A percentile compares a stretch with the other conserved stretches of the same genome.
Conservation (phyloP, 2,797 vertebrate genomes). For the Chelonia mydas region DNA sequence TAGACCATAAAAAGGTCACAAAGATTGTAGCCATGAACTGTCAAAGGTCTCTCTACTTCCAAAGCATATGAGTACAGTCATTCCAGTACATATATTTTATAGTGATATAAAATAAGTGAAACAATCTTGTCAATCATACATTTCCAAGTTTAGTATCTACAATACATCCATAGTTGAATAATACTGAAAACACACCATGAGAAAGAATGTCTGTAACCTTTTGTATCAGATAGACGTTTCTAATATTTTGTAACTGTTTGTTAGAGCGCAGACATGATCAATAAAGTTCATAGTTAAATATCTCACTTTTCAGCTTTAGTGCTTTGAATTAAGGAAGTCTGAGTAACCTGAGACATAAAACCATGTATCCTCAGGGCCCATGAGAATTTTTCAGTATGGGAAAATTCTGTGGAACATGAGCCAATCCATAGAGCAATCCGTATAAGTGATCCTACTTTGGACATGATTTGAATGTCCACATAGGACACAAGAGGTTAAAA, state of each 20-base stretch:
- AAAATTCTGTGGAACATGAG: background rate
- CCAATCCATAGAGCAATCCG: background rate
- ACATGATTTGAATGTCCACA: background rate
- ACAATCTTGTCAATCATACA: background rate
- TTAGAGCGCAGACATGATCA: background rate
- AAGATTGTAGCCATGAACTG: background rate
- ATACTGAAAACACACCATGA: background rate
- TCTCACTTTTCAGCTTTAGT: background rate
- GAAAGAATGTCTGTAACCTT: background rate
- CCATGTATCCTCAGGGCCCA: rapidly evolving
- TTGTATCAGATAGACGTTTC: background rate
- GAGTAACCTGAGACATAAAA: background rate
- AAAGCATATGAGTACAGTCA: background rate
- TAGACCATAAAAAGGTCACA: background rate
- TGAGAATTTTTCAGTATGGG: rapidly evolving
- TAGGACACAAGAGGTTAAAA: background rate
- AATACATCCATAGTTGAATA: background rate
- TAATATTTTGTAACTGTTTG: background rate
- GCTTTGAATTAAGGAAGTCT: background rate
- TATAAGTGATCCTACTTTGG: background rate
- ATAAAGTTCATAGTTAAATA: background rate
- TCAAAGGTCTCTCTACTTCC: background rate
- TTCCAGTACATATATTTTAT: background rate
- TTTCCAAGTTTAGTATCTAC: background rate
- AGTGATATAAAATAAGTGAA: background rate